These are phyloP conservation scores for Zaprionus lineosus DNA, from an alignment of 2,888 invertebrate species.

Conservation along the genomic window DNA sequence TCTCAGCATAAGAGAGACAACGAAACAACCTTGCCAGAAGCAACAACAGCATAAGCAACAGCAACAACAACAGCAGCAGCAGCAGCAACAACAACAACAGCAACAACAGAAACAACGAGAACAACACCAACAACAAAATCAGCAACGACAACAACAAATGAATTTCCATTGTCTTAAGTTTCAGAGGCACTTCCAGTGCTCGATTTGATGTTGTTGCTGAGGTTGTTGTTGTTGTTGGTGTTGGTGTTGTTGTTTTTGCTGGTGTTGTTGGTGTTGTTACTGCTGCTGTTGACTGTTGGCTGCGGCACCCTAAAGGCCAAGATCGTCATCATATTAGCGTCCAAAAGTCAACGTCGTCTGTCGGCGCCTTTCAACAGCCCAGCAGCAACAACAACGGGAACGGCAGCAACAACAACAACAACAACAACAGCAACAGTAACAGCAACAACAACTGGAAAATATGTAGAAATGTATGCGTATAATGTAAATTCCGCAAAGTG, in stretches of 20 bases:
- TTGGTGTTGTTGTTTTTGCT: not conserved
- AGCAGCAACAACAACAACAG: conserved; percentile 27
- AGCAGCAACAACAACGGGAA: conserved; percentile 22
- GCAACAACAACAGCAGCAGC: too few relatives aligned
- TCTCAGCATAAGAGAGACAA: conserved; percentile 70
- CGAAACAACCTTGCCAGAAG: conserved; percentile 70
- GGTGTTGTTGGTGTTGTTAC: not conserved
- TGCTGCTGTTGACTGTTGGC: conserved; percentile 24
- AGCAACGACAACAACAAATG: conserved; percentile 59
- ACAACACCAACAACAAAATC: conserved; percentile 1
- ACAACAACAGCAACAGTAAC: conserved; percentile 2
- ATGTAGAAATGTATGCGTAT: conserved; percentile 50
- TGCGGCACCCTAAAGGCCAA: conserved; percentile 75
- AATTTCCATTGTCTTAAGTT: conserved; percentile 73
- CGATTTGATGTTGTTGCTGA: conserved; percentile 30
- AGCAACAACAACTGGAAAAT: conserved; percentile 39
- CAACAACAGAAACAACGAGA: too few relatives aligned
- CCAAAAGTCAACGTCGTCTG: conserved; percentile 76
- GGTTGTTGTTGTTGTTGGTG: conserved; percentile 26
- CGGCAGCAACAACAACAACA: conserved; percentile 18
- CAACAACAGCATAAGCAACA: conserved; percentile 39
- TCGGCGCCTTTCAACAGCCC: conserved; percentile 73
- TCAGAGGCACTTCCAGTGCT: conserved; percentile 58
- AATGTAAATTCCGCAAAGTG: conserved; percentile 78
- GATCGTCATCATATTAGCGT: conserved; percentile 79